These are phyloP conservation scores for Smittia sp. DNA, from an alignment of 2,888 invertebrate genomes.

Conservation along the genomic window DNA sequence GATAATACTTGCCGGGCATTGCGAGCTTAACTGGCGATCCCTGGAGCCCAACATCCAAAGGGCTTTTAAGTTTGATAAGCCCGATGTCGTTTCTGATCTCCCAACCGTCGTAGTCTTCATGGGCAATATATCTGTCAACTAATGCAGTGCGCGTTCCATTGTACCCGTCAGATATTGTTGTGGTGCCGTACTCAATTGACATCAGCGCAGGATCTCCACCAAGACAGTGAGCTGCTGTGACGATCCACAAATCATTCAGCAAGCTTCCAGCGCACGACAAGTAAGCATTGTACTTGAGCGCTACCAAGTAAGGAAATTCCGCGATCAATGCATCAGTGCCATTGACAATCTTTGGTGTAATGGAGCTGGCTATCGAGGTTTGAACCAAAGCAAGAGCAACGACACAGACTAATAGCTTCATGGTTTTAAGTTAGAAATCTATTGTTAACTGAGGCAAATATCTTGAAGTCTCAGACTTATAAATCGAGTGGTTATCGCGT, in stretches of 20 bases:
- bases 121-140: not conserved
- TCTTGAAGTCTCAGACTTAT: too few relatives aligned
- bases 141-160: not conserved
- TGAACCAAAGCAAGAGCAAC: too few relatives aligned
- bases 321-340: not conserved
- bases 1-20: not conserved
- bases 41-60: not conserved
- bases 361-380: too few relatives aligned
- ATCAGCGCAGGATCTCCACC: not conserved
- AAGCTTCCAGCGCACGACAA: slow-evolving; percentile 21
- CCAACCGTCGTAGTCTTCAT: not conserved
- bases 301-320: slow-evolving; percentile 6
- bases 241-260: slow-evolving; percentile 18
- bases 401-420: too few relatives aligned
- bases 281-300: not conserved
- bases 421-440: too few relatives aligned
- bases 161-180: not conserved
- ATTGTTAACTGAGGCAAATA: too few relatives aligned
- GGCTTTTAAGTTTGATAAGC: not conserved
- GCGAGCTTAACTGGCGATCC: not conserved
- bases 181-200: not conserved
- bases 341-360: not conserved
- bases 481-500: too few relatives aligned
- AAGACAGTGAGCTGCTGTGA: slow-evolving; percentile 10
- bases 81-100: not conserved